Percentiles rank a stretch among this genome's conserved stretches.
Evolutionary conservation across 2,888 invertebrate genomes (phyloP).

Genomic region (Cantharis lateralis): DNA sequence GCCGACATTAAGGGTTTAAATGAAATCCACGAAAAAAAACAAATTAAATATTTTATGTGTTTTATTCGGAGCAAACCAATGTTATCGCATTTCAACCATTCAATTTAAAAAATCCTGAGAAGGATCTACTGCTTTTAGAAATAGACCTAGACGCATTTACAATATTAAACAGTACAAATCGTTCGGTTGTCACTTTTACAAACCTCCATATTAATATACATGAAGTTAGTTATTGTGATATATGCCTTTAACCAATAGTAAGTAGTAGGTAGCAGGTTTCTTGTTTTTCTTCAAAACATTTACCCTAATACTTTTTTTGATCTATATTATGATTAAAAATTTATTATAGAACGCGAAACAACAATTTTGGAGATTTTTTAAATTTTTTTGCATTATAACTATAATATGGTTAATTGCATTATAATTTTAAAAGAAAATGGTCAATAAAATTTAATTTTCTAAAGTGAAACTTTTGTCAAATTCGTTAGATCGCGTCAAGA

Average conservation of each 20-base stretch:
- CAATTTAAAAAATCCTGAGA: neutral
- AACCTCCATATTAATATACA: neutral
- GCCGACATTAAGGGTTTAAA: too few relatives aligned
- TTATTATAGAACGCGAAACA: too few relatives aligned
- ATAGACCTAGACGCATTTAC: neutral
- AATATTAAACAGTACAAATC: neutral
- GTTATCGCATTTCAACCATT: too few relatives aligned
- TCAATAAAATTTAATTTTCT: neutral
- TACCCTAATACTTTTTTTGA: too few relatives aligned
- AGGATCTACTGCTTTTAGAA: neutral
- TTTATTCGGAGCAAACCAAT: too few relatives aligned
- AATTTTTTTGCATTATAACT: too few relatives aligned
- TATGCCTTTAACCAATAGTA: neutral
- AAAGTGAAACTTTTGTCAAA: neutral
- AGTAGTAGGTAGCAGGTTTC: too few relatives aligned
- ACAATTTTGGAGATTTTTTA: too few relatives aligned
- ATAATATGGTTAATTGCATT: neutral
- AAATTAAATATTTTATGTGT: too few relatives aligned
- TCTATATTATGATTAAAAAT: too few relatives aligned
- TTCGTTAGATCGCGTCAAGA: neutral
- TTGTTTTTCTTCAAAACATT: too few relatives aligned
- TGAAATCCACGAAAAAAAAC: too few relatives aligned
- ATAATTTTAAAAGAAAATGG: neutral
- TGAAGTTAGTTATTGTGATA: neutral
- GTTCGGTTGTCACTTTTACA: neutral